Conservation (phyloP, 1,140 invertebrate species). For the Cydia splendana region DNA sequence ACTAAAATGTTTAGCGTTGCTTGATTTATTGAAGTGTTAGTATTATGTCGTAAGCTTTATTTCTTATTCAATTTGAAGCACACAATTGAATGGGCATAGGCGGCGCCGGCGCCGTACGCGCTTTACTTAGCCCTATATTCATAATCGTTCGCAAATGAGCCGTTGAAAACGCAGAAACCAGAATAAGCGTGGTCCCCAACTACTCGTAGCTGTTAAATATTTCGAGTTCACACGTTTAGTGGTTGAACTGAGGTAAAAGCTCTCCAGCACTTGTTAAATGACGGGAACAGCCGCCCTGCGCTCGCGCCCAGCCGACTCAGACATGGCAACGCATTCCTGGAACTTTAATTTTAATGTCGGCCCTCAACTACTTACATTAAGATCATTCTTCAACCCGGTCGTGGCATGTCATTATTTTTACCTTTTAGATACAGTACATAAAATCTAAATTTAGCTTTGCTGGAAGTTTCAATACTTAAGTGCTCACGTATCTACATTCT, state of each 20-base stretch:
- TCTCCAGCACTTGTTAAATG: background rate
- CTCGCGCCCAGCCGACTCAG: background rate
- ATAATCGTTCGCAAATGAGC: background rate
- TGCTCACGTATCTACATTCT: background rate
- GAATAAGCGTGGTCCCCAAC: background rate
- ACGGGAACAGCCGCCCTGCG: slow-evolving; percentile 22
- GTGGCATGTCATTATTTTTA: slow-evolving; percentile 29
- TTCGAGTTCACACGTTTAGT: background rate
- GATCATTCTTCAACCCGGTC: slow-evolving; percentile 35
- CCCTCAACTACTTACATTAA: slow-evolving; percentile 41
- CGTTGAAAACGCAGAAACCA: background rate
- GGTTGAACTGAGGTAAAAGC: background rate
- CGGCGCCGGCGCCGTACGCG: slow-evolving; percentile 3
- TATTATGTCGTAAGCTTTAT: slow-evolving; percentile 25
- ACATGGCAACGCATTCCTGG: slow-evolving; percentile 41
- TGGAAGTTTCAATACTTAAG: background rate
- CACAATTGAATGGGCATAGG: slow-evolving; percentile 39
- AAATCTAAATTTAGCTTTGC: slow-evolving; percentile 17
- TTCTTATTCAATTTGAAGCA: slow-evolving; percentile 43
- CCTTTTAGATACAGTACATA: slow-evolving; percentile 15
- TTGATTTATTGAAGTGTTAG: slow-evolving; percentile 11
- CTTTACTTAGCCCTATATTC: background rate
- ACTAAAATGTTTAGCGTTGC: background rate
- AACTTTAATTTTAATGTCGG: slow-evolving; percentile 45
- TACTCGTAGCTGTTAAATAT: background rate